phyloP scores from a whole-genome alignment of 1,140 invertebrate genomes.

The Penaeus japonicus region DNA sequence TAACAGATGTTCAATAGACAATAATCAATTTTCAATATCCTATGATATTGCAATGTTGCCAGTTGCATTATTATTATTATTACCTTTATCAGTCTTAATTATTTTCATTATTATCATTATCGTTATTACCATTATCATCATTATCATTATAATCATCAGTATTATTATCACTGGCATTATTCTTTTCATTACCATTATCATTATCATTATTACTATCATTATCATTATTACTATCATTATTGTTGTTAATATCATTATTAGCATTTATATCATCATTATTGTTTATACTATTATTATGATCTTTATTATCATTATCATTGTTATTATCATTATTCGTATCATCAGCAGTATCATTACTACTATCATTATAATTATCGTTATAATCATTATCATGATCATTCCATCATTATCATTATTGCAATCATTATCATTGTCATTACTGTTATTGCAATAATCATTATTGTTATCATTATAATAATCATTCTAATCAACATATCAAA shows the following conservation, averaged over 20 bases:
- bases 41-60: too few species aligned
- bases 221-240: background rate
- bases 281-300: too few species aligned
- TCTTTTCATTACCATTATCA: background rate
- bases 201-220: background rate
- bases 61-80: background rate
- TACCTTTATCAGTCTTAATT: too few species aligned
- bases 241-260: too few species aligned
- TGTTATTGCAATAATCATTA: too few species aligned
- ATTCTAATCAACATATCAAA: too few species aligned
- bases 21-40: too few species aligned
- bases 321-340: background rate
- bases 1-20: too few species aligned
- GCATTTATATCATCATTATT: too few species aligned
- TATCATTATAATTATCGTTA: background rate
- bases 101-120: background rate
- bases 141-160: background rate
- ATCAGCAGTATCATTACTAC: background rate
- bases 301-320: background rate
- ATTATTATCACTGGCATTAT: background rate
- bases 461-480: too few species aligned
- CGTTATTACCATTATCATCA: background rate
- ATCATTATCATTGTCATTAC: too few species aligned
- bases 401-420: too few species aligned
- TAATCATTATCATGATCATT: background rate